Evolutionary conservation across 2,888 invertebrate genomes (phyloP).

Genomic region (Cephus pulcher): DNA sequence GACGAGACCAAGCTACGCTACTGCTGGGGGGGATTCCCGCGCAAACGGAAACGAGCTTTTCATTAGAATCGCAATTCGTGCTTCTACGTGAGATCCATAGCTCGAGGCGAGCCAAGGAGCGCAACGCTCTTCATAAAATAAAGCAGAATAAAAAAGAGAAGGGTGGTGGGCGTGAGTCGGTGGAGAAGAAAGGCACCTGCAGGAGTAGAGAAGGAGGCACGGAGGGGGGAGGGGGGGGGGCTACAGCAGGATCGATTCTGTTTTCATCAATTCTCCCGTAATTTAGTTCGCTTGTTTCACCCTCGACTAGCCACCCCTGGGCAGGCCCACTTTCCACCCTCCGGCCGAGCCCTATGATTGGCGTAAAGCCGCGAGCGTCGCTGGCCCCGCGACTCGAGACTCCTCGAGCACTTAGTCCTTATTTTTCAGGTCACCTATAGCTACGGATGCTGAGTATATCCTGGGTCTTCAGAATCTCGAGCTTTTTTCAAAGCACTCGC

Average conservation of each 20-base stretch:
- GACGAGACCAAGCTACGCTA: neutral
- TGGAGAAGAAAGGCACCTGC: constrained; percentile 11
- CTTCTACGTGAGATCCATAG: neutral
- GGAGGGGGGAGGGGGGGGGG: neutral
- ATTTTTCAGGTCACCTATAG: neutral
- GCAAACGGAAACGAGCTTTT: constrained; percentile 7
- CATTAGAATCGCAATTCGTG: neutral
- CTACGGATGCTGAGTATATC: neutral
- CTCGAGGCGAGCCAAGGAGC: neutral
- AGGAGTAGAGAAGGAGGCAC: constrained; percentile 4
- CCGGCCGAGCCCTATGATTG: neutral
- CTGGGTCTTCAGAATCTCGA: neutral
- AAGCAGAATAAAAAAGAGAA: neutral
- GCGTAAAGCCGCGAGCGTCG: neutral
- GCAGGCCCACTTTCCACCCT: neutral
- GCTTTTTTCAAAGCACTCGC: neutral
- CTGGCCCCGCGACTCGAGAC: neutral
- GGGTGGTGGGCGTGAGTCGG: constrained; percentile 8
- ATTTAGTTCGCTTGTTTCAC: constrained; percentile 40
- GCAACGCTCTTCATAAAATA: neutral
- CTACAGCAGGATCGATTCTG: constrained; percentile 33
- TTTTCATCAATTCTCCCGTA: constrained; percentile 39
- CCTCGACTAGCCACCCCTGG: constrained; percentile 36
- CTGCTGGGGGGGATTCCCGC: neutral
- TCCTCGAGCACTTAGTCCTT: neutral